phyloP scores from a whole-genome alignment of 2,888 invertebrate species.

The Cyclophora punctaria region DNA sequence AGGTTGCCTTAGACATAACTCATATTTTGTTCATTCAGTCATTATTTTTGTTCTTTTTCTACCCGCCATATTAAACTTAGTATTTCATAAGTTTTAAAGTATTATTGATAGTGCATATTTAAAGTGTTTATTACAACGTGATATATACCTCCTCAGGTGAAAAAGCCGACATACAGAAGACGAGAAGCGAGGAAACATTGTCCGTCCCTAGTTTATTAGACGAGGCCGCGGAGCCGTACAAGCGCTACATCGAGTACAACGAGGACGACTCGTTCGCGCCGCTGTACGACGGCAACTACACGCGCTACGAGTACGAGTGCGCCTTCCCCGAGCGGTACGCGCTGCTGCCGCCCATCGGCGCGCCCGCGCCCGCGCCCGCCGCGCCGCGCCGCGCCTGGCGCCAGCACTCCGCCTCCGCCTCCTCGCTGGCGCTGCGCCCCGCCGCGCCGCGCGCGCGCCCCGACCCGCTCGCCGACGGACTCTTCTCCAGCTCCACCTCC shows the following conservation, averaged over 20 bases:
- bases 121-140: no score
- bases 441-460: slow-evolving; percentile 14
- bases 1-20: no score
- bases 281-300: slow-evolving; percentile 43
- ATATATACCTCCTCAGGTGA: slow-evolving; percentile 24
- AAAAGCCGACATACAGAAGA: slow-evolving; percentile 58
- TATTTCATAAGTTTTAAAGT: no score
- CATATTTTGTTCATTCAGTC: no score
- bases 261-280: slow-evolving; percentile 40
- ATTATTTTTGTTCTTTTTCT: no score
- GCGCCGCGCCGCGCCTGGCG: background rate
- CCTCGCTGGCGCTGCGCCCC: slow-evolving; percentile 31
- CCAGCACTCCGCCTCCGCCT: slow-evolving; percentile 23
- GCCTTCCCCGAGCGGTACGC: slow-evolving; percentile 35
- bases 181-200: slow-evolving; percentile 60
- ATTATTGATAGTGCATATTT: no score
- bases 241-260: slow-evolving; percentile 33
- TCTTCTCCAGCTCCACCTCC: slow-evolving; percentile 49
- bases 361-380: slow-evolving; percentile 9
- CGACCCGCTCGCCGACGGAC: slow-evolving; percentile 34
- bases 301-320: slow-evolving; percentile 41
- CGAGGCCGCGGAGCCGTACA: slow-evolving; percentile 29
- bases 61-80: no score
- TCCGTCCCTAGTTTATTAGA: slow-evolving; percentile 47
- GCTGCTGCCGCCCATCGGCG: slow-evolving; percentile 23